These are phyloP conservation scores for Microctenopoma lineatum DNA, from an alignment of 2,797 vertebrate genomes.

Conservation along the genomic window DNA sequence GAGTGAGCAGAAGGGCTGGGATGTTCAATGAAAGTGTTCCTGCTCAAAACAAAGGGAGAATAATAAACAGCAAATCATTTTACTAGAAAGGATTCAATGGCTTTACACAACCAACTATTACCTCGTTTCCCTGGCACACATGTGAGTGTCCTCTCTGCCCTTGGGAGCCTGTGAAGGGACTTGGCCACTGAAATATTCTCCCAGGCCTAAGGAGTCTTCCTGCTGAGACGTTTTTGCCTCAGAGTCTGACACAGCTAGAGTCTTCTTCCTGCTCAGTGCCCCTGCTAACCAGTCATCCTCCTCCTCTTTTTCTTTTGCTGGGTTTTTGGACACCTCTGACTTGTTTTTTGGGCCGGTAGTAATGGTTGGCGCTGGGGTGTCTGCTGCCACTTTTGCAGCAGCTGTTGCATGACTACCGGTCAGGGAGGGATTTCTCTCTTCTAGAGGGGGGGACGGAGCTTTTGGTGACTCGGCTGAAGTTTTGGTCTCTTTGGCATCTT, in stretches of 20 bases:
- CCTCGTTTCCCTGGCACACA: constrained; percentile 55
- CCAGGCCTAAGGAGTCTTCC: constrained; percentile 36
- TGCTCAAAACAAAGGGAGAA: constrained; percentile 26
- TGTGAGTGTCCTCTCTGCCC: constrained; percentile 41
- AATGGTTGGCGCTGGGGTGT: constrained; percentile 19
- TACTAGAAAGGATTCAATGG: neutral
- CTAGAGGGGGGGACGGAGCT: constrained; percentile 45
- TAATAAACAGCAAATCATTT: neutral
- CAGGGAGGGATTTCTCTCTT: constrained; percentile 36
- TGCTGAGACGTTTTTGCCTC: constrained; percentile 62
- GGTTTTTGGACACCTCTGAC: constrained; percentile 42
- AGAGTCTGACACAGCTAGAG: constrained; percentile 35
- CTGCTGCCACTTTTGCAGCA: constrained; percentile 42
- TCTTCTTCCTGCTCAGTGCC: constrained; percentile 84
- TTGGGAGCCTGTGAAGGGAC: constrained; percentile 31
- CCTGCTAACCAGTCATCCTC: constrained; percentile 85
- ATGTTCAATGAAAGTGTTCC: constrained; percentile 32
- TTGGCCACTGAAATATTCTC: constrained; percentile 73
- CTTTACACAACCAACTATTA: constrained; percentile 50
- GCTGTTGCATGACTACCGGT: constrained; percentile 34
- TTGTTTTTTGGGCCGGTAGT: constrained; percentile 31
- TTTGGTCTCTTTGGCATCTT: constrained; percentile 29
- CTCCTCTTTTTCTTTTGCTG: constrained; percentile 55
- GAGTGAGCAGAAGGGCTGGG: constrained; percentile 39
- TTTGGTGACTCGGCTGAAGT: constrained; percentile 30